Evolutionary conservation across 2,113 vertebrate species (phyloP).

Genomic region (Phyllostomus discolor): DNA sequence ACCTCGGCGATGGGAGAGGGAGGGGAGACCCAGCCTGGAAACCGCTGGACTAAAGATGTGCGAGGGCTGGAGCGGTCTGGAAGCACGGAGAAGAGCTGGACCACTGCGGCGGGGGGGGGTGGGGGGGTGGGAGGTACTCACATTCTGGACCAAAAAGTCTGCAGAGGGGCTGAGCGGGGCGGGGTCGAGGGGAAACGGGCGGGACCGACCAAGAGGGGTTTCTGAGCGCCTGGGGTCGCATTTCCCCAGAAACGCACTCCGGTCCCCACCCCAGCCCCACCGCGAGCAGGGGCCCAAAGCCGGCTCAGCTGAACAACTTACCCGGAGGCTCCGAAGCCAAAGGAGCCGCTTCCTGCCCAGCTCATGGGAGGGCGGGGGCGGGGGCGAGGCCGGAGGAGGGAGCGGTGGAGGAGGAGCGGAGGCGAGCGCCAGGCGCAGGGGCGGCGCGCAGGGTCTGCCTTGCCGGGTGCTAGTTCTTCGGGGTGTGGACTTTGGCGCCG

Average conservation of each 20-base stretch:
- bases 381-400: neutral
- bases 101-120: neutral
- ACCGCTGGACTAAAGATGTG: neutral
- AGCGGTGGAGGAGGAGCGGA: fast-evolving
- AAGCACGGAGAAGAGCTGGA: neutral
- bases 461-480: fast-evolving
- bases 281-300: neutral
- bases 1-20: neutral
- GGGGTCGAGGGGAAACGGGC: neutral
- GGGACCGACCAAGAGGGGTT: neutral
- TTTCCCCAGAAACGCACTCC: neutral
- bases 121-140: neutral
- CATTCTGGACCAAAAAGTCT: neutral
- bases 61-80: neutral
- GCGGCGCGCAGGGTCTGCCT: fast-evolving
- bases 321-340: neutral
- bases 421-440: fast-evolving
- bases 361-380: neutral
- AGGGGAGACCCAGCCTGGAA: neutral
- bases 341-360: conserved; percentile 31
- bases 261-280: neutral
- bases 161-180: neutral
- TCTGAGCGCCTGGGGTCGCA: neutral
- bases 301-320: neutral
- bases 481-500: fast-evolving